A percentile compares a stretch with the other conserved stretches of the same genome.
Evolutionary conservation across 2,797 vertebrate species (phyloP).

Genomic region (Melanotaenia maccullochi): DNA sequence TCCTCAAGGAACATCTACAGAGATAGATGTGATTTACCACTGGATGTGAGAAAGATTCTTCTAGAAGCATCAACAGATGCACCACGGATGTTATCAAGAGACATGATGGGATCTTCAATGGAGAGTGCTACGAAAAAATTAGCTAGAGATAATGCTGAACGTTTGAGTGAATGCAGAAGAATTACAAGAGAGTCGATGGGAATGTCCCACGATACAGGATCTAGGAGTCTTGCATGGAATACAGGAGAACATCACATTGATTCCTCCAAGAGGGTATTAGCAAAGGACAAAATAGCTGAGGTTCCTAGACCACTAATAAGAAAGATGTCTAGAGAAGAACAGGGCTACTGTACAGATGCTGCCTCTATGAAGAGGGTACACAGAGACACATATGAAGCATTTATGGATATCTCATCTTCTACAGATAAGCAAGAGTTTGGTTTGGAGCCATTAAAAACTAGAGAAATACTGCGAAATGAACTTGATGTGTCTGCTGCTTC

Average conservation of each 20-base stretch:
- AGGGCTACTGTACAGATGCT: slow-evolving; percentile 60
- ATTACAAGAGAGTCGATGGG: slow-evolving; percentile 60
- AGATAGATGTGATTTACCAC: slow-evolving; percentile 65
- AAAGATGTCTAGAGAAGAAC: slow-evolving; percentile 69
- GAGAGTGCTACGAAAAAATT: slow-evolving; percentile 67
- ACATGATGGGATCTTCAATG: slow-evolving; percentile 67
- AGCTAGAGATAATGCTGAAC: slow-evolving; percentile 65
- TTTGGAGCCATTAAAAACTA: slow-evolving; percentile 51
- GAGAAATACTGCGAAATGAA: slow-evolving; percentile 66
- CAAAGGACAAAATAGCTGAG: slow-evolving; percentile 62
- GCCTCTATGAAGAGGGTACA: slow-evolving; percentile 47
- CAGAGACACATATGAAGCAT: slow-evolving; percentile 58
- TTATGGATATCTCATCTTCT: slow-evolving; percentile 33
- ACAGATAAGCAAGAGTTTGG: slow-evolving; percentile 61
- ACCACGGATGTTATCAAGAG: slow-evolving; percentile 60
- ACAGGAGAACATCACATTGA: slow-evolving; percentile 66
- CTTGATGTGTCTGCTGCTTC: slow-evolving; percentile 56
- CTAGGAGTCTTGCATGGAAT: slow-evolving; percentile 44
- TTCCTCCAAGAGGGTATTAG: slow-evolving; percentile 43
- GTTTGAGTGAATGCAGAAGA: slow-evolving; percentile 54
- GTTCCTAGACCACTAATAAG: slow-evolving; percentile 42
- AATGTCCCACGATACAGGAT: slow-evolving; percentile 58
- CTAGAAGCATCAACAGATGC: slow-evolving; percentile 58
- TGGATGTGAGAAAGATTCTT: slow-evolving; percentile 65
- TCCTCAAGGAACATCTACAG: slow-evolving; percentile 54